phyloP scores from a whole-genome alignment of 2,888 invertebrate species.

The Cryptosula pallasiana region DNA sequence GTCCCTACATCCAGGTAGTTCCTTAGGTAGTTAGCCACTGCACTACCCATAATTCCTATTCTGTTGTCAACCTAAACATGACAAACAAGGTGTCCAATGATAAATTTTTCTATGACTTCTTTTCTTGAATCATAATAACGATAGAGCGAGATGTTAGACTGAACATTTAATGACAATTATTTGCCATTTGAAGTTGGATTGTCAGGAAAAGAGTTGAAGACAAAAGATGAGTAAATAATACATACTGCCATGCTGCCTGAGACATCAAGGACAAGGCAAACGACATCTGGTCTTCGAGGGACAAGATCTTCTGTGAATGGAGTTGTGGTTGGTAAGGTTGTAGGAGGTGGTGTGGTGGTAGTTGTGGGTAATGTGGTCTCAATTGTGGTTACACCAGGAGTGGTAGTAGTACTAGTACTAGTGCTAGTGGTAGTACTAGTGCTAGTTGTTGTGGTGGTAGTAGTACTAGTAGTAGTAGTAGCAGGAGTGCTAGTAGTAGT shows the following conservation, averaged over 20 bases:
- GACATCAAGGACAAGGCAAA: constrained; percentile 16
- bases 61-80: not conserved
- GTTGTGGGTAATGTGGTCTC: not conserved
- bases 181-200: too few species aligned
- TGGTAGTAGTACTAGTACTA: not conserved
- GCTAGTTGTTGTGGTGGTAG: not conserved
- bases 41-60: constrained; percentile 10
- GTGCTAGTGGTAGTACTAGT: not conserved
- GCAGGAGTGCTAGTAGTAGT: not conserved
- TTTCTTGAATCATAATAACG: too few species aligned
- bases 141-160: too few species aligned
- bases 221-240: too few species aligned
- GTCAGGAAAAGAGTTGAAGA: too few species aligned
- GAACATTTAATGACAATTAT: too few species aligned
- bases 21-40: constrained; percentile 13
- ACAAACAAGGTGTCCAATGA: too few species aligned
- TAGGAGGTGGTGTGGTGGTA: not conserved
- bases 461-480: not conserved
- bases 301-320: not conserved
- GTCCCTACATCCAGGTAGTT: constrained; percentile 2
- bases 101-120: too few species aligned
- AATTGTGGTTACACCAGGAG: not conserved
- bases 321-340: not conserved
- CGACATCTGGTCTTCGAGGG: constrained; percentile 11
- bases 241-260: constrained; percentile 13